phyloP scores from a whole-genome alignment of 2,113 vertebrate species.

The Eublepharis macularius region DNA sequence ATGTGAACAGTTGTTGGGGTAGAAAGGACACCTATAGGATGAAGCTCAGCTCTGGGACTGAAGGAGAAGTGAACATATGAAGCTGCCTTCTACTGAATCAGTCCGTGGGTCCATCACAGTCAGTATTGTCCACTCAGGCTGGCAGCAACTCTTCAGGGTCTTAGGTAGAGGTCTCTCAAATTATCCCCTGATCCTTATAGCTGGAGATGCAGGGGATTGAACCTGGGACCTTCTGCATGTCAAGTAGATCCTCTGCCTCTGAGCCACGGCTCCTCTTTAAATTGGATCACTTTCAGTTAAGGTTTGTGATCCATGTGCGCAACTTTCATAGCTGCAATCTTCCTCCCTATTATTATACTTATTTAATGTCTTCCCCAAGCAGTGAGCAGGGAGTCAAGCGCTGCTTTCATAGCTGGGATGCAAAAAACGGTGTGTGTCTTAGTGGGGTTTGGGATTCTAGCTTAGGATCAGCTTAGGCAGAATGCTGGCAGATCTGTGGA shows the following conservation, averaged over 20 bases:
- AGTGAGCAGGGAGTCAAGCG: background rate
- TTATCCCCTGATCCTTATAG: too few relatives aligned
- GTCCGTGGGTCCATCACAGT: too few relatives aligned
- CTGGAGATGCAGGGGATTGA: too few relatives aligned
- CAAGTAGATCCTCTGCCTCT: too few relatives aligned
- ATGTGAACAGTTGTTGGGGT: slow-evolving; percentile 15
- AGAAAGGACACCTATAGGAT: background rate
- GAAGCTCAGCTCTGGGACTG: background rate
- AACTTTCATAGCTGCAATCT: background rate
- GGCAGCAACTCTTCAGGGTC: too few relatives aligned
- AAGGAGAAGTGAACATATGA: background rate
- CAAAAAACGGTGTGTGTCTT: background rate
- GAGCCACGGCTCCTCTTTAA: background rate
- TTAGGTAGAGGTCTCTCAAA: too few relatives aligned
- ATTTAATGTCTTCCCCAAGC: background rate
- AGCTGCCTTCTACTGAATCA: too few relatives aligned
- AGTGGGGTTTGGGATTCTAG: background rate
- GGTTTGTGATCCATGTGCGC: background rate
- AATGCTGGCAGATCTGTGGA: too few relatives aligned
- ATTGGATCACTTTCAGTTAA: background rate
- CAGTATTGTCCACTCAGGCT: too few relatives aligned
- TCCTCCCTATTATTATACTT: background rate
- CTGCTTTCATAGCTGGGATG: background rate
- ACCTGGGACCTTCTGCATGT: too few relatives aligned
- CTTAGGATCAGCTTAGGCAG: background rate